A percentile compares a stretch with the other conserved stretches of the same genome.
These are phyloP conservation scores for Eristalis pertinax DNA, from an alignment of 2,888 invertebrate species.

Conservation along the genomic window DNA sequence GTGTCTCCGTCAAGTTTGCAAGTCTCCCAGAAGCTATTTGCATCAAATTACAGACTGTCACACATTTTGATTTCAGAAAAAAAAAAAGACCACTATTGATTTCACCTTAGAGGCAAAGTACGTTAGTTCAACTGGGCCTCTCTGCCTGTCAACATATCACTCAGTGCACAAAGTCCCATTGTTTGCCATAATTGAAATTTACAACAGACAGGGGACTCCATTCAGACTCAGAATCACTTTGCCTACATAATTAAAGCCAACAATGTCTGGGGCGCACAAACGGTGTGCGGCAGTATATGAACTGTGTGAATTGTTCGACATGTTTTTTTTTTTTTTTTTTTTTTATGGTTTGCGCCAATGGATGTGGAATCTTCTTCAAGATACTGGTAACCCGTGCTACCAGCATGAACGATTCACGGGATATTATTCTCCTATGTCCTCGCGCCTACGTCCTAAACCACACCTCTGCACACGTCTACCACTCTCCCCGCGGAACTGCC, in stretches of 20 bases:
- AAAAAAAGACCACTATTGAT: background rate
- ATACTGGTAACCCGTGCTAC: too few species aligned
- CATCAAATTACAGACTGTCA: background rate
- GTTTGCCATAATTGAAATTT: conserved; percentile 45
- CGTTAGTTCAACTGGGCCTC: background rate
- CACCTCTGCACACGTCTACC: too few species aligned
- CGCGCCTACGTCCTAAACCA: too few species aligned
- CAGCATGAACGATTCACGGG: too few species aligned
- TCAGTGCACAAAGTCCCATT: conserved; percentile 8
- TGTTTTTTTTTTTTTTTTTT: too few species aligned
- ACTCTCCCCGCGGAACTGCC: too few species aligned
- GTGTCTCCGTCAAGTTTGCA: background rate
- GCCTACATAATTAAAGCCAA: conserved; percentile 20
- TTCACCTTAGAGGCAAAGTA: background rate
- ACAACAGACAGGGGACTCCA: background rate
- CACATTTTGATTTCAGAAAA: background rate
- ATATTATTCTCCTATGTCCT: too few species aligned
- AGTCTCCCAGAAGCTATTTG: background rate
- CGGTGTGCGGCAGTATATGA: background rate
- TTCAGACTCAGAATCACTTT: conserved; percentile 13
- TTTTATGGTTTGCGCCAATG: too few species aligned
- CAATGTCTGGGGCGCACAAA: conserved; percentile 7
- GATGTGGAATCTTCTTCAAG: too few species aligned
- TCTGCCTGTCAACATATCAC: background rate
- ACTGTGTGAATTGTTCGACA: background rate